Evolutionary conservation across 2,797 vertebrate genomes (phyloP).

Genomic region (Sternotherus odoratus): DNA sequence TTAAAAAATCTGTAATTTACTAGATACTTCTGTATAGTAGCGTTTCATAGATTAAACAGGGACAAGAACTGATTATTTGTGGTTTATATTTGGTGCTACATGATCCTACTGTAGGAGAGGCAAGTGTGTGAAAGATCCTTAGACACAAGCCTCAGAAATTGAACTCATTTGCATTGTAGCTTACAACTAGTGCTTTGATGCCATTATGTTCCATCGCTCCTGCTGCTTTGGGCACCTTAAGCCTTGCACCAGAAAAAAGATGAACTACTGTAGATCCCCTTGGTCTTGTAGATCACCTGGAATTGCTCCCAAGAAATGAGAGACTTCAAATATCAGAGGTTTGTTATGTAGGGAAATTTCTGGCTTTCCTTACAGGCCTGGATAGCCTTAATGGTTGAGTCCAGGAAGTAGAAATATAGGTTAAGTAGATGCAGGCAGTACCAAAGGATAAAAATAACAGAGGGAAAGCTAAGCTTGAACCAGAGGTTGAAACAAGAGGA

Average conservation of each 20-base stretch:
- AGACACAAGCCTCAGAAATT: neutral
- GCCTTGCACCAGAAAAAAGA: neutral
- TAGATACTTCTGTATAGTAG: rapidly evolving
- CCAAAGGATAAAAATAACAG: neutral
- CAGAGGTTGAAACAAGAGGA: neutral
- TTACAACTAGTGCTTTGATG: neutral
- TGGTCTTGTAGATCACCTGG: neutral
- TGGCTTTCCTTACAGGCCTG: neutral
- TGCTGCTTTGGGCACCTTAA: neutral
- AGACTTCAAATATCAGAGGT: neutral
- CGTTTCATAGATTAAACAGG: neutral
- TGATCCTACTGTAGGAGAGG: neutral
- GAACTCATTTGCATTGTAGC: neutral
- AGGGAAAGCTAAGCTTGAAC: neutral
- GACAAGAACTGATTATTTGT: neutral
- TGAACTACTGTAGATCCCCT: neutral
- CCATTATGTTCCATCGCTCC: neutral
- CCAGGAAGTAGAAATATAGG: constrained; percentile 9
- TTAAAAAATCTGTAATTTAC: neutral
- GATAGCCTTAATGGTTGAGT: neutral
- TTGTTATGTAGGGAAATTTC: neutral
- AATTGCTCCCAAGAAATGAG: constrained; percentile 8
- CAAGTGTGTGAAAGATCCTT: neutral
- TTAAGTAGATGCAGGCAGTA: constrained; percentile 9
- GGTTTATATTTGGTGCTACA: neutral